phyloP scores from a whole-genome alignment of 2,888 invertebrate species.

The Rhingia campestris region DNA sequence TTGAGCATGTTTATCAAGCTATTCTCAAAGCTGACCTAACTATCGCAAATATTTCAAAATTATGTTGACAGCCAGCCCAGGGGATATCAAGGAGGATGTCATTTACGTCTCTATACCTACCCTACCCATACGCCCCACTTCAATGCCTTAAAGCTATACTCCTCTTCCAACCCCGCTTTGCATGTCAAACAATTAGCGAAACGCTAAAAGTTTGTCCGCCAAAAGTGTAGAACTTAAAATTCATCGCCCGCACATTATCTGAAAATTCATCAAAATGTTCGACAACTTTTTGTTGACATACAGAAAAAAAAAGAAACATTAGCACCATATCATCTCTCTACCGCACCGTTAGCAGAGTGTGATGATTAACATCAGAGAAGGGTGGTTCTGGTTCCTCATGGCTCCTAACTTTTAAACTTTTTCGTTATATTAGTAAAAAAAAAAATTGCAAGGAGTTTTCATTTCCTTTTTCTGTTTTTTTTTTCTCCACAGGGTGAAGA shows the following conservation, averaged over 20 bases:
- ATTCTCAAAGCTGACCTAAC: too few relatives aligned
- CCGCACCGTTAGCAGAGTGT: constrained; percentile 6
- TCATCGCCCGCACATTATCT: constrained; percentile 41
- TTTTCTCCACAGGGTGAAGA: constrained; percentile 91
- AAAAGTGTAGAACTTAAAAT: constrained; percentile 53
- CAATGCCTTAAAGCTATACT: background rate
- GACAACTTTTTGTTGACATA: constrained; percentile 44
- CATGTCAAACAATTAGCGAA: too few relatives aligned
- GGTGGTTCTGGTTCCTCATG: constrained; percentile 37
- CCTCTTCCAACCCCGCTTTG: too few relatives aligned
- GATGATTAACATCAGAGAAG: constrained; percentile 4
- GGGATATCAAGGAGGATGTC: too few relatives aligned
- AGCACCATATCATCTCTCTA: constrained; percentile 58
- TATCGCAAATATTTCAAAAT: too few relatives aligned
- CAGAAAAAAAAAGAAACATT: constrained; percentile 23
- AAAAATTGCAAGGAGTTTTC: constrained; percentile 2
- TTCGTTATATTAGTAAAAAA: constrained; percentile 8
- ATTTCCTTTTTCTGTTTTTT: constrained; percentile 45
- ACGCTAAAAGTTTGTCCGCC: background rate
- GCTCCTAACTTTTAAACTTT: constrained; percentile 54
- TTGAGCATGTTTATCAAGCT: too few relatives aligned
- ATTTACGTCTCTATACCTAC: too few relatives aligned
- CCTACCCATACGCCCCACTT: too few relatives aligned
- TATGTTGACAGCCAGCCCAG: too few relatives aligned
- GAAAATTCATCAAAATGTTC: constrained; percentile 32